Base-by-base conservation (phyloP, 2,113 vertebrate genomes). In the Henicopernis longicauda region DNA sequence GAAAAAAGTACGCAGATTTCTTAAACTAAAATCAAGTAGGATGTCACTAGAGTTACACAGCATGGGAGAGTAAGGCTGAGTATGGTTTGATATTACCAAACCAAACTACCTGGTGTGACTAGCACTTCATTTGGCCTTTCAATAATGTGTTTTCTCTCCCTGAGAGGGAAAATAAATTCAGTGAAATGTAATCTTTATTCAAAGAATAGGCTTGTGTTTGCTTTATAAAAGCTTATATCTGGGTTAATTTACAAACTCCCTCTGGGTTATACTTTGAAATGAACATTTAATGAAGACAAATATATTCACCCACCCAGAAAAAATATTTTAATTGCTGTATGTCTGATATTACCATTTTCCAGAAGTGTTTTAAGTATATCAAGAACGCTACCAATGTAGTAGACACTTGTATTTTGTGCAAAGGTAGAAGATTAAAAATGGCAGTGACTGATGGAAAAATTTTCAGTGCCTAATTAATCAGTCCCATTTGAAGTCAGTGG, bases 231-330 rank as follows among this genome's bases (percentile, higher is more conserved):
- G 62, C 61, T 92, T 59, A n/a, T 95, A 91, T 93, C 58, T 93
- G 73, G 45, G 91, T 89, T 95, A 90, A 91, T 92, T 95, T 91
- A 62, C 55, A 90, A 94, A 73, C 10, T 94, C 70, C 71, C 84
- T 55, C 57, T 1, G 14, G 89, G 81, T 88, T 85, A 55, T 9
- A 10, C 73, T 94, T 92, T 80, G 81, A 97, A 97, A 95, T 91
- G 44, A 95, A 79, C 58, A 89, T 91, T 96, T 95, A 94, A 94
- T 94, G 91, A 91, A 89, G 90, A 96, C 52, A 96, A 89, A 95
- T 93, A 89, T 55, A 92, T 73, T 91, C 67, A 89, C 62, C 58
- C 70, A 85, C 34, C 63, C 49, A 73, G 63, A 90, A 95, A 93
- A 90, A 86, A 50, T 38, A 70, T 55, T 89, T 91, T 94, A 97